Percentiles rank a stretch among this genome's conserved stretches.
These are phyloP conservation scores for Decapterus maruadsi DNA, from an alignment of 2,797 vertebrate species.

Conservation along the genomic window DNA sequence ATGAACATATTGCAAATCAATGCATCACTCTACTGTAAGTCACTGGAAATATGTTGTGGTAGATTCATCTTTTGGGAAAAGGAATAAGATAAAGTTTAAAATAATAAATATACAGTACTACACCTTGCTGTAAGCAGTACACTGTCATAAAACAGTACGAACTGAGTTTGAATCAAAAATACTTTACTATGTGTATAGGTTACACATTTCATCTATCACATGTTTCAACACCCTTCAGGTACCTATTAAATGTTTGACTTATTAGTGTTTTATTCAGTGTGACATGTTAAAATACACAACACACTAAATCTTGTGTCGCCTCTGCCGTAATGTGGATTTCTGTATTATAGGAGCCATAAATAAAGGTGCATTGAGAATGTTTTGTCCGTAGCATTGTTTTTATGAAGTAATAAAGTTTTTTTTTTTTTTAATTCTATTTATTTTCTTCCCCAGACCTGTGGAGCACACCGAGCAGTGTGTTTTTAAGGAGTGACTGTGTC, in stretches of 20 bases:
- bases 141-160: background rate
- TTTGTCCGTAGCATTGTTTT: background rate
- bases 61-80: background rate
- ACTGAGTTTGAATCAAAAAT: background rate
- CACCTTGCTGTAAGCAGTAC: background rate
- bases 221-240: background rate
- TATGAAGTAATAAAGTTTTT: conserved; percentile 5
- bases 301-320: background rate
- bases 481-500: conserved; percentile 45
- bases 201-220: background rate
- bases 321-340: background rate
- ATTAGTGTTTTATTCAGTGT: background rate
- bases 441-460: background rate
- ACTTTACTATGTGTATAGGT: background rate
- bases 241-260: background rate
- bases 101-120: background rate
- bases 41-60: background rate
- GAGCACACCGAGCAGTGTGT: conserved; percentile 1
- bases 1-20: background rate
- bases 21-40: background rate
- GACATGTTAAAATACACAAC: background rate
- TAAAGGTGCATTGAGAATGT: background rate
- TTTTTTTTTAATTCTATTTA: background rate
- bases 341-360: background rate
- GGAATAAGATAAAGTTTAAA: background rate